Percentiles rank a stretch among this genome's conserved stretches.
phyloP scores from a whole-genome alignment of 2,888 invertebrate genomes.

The Drosophila recens region DNA sequence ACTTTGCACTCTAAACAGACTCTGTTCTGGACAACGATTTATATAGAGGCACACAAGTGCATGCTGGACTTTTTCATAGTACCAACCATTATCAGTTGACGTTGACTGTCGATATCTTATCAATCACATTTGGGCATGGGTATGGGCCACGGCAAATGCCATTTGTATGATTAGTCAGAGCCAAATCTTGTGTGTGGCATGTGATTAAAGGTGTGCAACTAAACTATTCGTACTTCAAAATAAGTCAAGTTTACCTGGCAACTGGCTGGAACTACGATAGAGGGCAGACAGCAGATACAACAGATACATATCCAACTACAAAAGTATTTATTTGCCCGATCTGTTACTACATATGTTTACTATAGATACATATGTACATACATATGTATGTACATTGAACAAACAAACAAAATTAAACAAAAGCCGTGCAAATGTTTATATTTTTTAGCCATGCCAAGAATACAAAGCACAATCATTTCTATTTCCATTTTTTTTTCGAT shows the following conservation, averaged over 20 bases:
- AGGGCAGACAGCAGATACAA: slow-evolving; percentile 38
- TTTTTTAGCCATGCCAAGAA: slow-evolving; percentile 57
- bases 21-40: not conserved
- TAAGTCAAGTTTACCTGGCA: slow-evolving; percentile 45
- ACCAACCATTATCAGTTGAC: slow-evolving; percentile 47
- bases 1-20: slow-evolving; percentile 17
- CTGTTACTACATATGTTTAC: slow-evolving; percentile 35
- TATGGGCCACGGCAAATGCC: slow-evolving; percentile 35
- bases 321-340: slow-evolving; percentile 55
- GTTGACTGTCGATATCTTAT: slow-evolving; percentile 63
- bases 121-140: slow-evolving; percentile 43
- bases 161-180: slow-evolving; percentile 64
- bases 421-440: slow-evolving; percentile 64
- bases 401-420: slow-evolving; percentile 67
- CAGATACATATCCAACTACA: not conserved
- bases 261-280: slow-evolving; percentile 42
- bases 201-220: slow-evolving; percentile 40
- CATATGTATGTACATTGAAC: slow-evolving; percentile 42
- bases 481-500: slow-evolving; percentile 24
- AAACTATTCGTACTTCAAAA: not conserved
- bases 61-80: slow-evolving; percentile 12
- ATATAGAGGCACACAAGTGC: slow-evolving; percentile 10
- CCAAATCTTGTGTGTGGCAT: slow-evolving; percentile 44
- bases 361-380: slow-evolving; percentile 3
- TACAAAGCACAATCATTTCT: slow-evolving; percentile 56